Conservation (phyloP, 1,140 invertebrate species). For the Macrocentrus cingulum region DNA sequence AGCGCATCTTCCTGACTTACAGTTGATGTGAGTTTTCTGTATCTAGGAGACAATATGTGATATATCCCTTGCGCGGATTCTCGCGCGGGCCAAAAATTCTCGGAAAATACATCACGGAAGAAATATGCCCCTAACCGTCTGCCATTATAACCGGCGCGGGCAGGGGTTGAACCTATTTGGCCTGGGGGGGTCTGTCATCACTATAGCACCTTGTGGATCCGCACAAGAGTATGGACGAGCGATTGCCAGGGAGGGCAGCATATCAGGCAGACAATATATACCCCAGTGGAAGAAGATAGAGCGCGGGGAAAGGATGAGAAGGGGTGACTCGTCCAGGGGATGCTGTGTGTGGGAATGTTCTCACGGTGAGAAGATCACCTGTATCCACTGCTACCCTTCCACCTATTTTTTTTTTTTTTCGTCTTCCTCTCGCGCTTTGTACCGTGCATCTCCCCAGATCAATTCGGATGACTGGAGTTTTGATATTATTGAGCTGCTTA, state of each 20-base stretch:
- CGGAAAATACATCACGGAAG: constrained; percentile 40
- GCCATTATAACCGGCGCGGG: constrained; percentile 40
- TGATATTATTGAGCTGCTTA: constrained; percentile 8
- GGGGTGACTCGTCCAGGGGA: constrained; percentile 43
- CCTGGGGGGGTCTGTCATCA: constrained; percentile 38
- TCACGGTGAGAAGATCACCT: constrained; percentile 53
- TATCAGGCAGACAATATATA: constrained; percentile 18
- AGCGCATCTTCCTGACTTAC: constrained; percentile 4
- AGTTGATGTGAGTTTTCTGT: constrained; percentile 43
- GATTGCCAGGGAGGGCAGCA: constrained; percentile 14
- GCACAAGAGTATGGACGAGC: constrained; percentile 6
- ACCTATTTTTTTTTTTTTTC: constrained; percentile 16
- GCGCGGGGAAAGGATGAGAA: constrained; percentile 34
- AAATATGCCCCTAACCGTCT: constrained; percentile 51
- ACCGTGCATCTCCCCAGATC: constrained; percentile 11
- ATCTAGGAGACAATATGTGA: constrained; percentile 41
- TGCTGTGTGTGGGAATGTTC: constrained; percentile 55
- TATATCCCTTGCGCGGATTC: constrained; percentile 15
- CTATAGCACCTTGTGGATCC: constrained; percentile 30
- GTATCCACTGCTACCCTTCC: constrained; percentile 35
- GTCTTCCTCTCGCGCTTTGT: constrained; percentile 1
- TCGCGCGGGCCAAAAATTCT: constrained; percentile 12
- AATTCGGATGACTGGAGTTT: constrained; percentile 18
- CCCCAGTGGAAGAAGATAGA: constrained; percentile 29
- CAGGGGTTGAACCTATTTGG: constrained; percentile 34